Conservation (phyloP, 2,888 invertebrate genomes). For the Pseudanteris insignis region DNA sequence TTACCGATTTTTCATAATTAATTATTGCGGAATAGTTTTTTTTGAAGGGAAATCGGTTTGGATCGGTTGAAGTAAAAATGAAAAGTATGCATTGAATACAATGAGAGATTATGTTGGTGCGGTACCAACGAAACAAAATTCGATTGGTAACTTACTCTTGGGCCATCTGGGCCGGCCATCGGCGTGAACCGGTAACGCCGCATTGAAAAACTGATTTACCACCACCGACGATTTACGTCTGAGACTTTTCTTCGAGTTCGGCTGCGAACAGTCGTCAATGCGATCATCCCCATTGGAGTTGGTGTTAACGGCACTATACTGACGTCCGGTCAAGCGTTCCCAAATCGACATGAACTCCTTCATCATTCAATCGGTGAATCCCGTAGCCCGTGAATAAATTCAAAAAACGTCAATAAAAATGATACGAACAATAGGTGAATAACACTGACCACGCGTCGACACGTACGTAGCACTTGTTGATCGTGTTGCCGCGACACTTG, state of each 20-base stretch:
- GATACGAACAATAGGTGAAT: too few relatives aligned
- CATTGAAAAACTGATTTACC: conserved; percentile 66
- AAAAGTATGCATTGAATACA: not conserved
- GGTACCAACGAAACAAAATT: too few relatives aligned
- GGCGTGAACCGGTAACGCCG: conserved; percentile 65
- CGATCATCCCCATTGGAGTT: conserved; percentile 46
- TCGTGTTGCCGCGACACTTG: conserved; percentile 6
- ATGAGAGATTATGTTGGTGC: not conserved
- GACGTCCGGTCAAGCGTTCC: conserved; percentile 68
- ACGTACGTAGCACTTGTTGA: too few relatives aligned
- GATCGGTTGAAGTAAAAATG: too few relatives aligned
- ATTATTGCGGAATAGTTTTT: too few relatives aligned
- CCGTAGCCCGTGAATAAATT: too few relatives aligned
- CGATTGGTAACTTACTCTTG: conserved; percentile 69
- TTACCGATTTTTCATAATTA: too few relatives aligned
- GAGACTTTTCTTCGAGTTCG: conserved; percentile 58
- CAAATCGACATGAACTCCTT: conserved; percentile 74
- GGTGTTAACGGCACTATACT: conserved; percentile 70
- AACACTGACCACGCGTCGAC: too few relatives aligned
- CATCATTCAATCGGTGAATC: too few relatives aligned
- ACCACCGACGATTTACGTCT: conserved; percentile 65
- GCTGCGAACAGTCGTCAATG: conserved; percentile 37
- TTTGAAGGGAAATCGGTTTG: too few relatives aligned
- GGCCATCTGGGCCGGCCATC: conserved; percentile 64
- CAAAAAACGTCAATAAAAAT: too few relatives aligned